Conservation (phyloP, 2,797 vertebrate genomes). For the Cetoscarus ocellatus region DNA sequence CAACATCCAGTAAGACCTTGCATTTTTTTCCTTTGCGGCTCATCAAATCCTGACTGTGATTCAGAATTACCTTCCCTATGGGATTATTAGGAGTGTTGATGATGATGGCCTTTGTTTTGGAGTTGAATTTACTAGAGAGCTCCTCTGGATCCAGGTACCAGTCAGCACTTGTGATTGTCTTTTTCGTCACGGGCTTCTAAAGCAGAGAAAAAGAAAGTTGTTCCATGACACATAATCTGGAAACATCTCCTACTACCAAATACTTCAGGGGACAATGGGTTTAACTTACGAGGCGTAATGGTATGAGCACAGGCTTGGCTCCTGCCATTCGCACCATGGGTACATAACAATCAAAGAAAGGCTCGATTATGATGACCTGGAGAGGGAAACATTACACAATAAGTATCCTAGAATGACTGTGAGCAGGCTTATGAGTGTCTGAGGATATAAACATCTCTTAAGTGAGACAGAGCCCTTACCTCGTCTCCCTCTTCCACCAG, state of each 20-base stretch:
- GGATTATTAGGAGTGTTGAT: constrained; percentile 97
- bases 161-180: constrained; percentile 85
- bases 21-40: neutral
- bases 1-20: constrained; percentile 1
- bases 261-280: neutral
- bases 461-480: constrained; percentile 74
- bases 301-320: constrained; percentile 91
- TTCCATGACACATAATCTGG: neutral
- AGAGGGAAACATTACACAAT: constrained; percentile 21
- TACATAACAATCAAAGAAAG: constrained; percentile 95
- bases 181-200: constrained; percentile 83
- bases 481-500: constrained; percentile 94
- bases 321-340: constrained; percentile 96
- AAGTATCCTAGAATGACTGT: neutral
- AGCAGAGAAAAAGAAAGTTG: constrained; percentile 9
- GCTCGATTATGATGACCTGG: constrained; percentile 96
- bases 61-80: constrained; percentile 88
- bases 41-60: neutral
- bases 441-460: neutral
- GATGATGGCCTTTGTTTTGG: constrained; percentile 95
- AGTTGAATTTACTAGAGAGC: constrained; percentile 93
- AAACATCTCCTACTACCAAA: neutral
- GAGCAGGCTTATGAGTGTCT: neutral
- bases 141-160: constrained; percentile 92
- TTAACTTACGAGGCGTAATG: constrained; percentile 89